Conservation (phyloP, 64 coral and sea anemone genomes). For the Astreopora myriophthalma region DNA sequence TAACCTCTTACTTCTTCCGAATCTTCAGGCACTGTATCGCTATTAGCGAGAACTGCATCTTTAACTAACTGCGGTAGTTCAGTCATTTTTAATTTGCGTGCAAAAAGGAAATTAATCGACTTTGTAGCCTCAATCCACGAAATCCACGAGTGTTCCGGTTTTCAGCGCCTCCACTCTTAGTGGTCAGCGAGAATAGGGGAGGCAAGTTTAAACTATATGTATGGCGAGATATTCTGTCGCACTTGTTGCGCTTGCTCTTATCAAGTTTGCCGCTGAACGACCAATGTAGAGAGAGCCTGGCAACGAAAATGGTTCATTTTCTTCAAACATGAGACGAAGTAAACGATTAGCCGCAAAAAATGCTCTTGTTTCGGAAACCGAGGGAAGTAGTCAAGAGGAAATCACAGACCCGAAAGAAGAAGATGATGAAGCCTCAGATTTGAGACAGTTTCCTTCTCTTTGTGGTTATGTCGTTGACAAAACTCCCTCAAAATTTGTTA, state of each 20-base stretch:
- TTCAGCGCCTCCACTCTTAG: background rate
- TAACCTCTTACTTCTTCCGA: constrained; percentile 80
- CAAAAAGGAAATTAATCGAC: too few relatives aligned
- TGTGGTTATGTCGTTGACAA: background rate
- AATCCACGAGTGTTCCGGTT: background rate
- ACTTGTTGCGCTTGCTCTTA: background rate
- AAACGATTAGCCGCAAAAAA: background rate
- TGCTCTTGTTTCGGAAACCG: background rate
- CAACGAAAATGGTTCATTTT: background rate
- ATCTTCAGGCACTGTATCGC: constrained; percentile 77
- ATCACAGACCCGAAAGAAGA: background rate
- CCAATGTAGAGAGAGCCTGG: too few relatives aligned
- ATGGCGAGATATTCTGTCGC: background rate
- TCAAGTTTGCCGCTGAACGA: background rate
- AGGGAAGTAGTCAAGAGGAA: constrained; percentile 22
- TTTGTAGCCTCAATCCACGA: too few relatives aligned
- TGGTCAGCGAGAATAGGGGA: background rate
- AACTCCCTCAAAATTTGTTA: background rate
- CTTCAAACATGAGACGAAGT: background rate
- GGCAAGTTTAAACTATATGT: background rate
- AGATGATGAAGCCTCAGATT: background rate
- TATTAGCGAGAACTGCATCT: constrained; percentile 52
- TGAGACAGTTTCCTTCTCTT: background rate
- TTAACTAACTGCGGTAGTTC: constrained; percentile 39
- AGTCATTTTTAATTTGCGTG: background rate